Evolutionary conservation across 2,113 vertebrate genomes (phyloP), one percentile per base, ranked within the genome.

Genomic region (Brachyhypopomus occidentalis): DNA sequence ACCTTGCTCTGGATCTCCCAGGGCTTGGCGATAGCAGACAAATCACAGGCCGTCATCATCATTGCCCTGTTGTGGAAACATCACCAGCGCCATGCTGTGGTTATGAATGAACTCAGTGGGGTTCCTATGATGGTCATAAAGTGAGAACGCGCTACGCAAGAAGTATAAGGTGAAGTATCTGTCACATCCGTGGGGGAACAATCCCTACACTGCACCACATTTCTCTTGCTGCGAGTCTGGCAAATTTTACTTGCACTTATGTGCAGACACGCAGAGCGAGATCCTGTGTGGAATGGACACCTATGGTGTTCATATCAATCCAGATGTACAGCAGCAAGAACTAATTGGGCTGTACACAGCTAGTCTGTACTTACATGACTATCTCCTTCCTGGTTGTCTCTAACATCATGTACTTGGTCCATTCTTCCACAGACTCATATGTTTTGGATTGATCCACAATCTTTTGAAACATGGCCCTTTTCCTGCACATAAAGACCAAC

Each of bases 11-110:
- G 94, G 56, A 95, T 79, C 89, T 94, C 93, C 94, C 94, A 94
- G 0, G 93, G 94, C 82, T 95, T 95, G 79, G 94, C 93, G 34
- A 95, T 94, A 66, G 94, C 94, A 11, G 94, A 95, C 81, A 95
- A 87, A 81, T 95, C 94, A 79, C 94, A 95, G 1, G 94, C 94
- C 0, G 94, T 94, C 94, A 95, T 95, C 93, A 95, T 95, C 94
- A 95, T 94, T 16, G 94, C 94, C 94, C 94, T 95, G 41, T 3
- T 72, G 79, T 20, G 41, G 45, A 27, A 78, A 84, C 56, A 84
- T 70, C 36, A 72, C 72, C 73, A 82, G 73, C 64, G 41, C 27
- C 74, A 84, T 19, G 36, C 58, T 41, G 81, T 52, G 58, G 83
- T 58, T 83, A 45, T 64, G 52, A 76, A 74, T 72, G 67, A 77